These are phyloP conservation scores for Trichonephila clavipes DNA, from an alignment of 1,140 invertebrate species.

Conservation along the genomic window DNA sequence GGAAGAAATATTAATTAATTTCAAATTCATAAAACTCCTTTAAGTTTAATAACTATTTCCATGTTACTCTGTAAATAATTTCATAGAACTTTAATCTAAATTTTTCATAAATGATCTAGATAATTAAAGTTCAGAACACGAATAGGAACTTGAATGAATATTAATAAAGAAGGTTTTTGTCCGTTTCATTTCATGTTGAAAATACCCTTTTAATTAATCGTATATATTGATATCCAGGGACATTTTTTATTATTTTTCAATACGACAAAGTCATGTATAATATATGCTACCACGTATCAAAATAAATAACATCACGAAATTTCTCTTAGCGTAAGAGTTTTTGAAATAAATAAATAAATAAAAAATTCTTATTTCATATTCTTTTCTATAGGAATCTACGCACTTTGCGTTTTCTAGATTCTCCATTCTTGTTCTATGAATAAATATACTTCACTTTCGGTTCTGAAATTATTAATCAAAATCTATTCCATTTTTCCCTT, in stretches of 20 bases:
- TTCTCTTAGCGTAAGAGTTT: background rate
- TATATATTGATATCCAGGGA: background rate
- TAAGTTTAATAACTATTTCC: too few species aligned
- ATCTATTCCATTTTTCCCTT: background rate
- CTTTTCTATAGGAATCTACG: background rate
- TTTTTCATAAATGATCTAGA: too few species aligned
- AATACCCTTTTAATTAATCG: too few species aligned
- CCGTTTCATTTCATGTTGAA: too few species aligned
- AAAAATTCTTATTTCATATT: background rate
- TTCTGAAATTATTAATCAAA: conserved; percentile 53
- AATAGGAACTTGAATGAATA: too few species aligned
- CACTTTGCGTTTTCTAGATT: conserved; percentile 17
- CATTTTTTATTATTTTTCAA: background rate
- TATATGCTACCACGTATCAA: background rate
- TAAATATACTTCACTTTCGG: background rate
- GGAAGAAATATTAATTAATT: too few species aligned
- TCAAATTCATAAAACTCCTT: too few species aligned
- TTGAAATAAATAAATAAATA: background rate
- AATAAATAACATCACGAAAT: background rate
- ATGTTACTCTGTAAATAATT: too few species aligned
- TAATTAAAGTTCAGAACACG: too few species aligned
- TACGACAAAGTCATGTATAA: background rate
- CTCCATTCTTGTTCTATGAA: background rate
- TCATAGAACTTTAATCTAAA: too few species aligned
- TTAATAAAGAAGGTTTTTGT: too few species aligned